These are phyloP conservation scores for Eriosoma lanigerum DNA, from an alignment of 1,140 invertebrate species.

Conservation along the genomic window DNA sequence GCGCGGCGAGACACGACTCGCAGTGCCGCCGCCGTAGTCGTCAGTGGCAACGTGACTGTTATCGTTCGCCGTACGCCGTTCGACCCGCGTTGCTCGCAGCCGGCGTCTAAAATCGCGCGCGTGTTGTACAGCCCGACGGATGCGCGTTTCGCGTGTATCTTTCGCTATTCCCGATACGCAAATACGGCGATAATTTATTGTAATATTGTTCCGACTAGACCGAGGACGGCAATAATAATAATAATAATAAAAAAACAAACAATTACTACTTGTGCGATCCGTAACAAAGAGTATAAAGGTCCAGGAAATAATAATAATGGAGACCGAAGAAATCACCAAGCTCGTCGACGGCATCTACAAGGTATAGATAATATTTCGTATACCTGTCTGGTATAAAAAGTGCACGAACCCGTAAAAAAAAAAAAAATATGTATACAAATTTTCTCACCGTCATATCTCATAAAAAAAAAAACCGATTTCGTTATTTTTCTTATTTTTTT, in stretches of 20 bases:
- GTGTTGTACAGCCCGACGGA: background rate
- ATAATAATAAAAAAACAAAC: background rate
- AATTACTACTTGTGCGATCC: too few species aligned
- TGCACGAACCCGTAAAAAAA: too few species aligned
- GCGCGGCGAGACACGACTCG: background rate
- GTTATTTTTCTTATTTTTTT: too few species aligned
- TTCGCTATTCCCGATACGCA: background rate
- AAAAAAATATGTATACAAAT: too few species aligned
- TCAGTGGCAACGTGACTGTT: slow-evolving; percentile 50
- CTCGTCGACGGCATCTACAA: slow-evolving; percentile 87
- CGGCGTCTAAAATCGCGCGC: background rate
- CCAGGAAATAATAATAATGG: too few species aligned
- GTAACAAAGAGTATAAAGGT: too few species aligned
- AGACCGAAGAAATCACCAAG: slow-evolving; percentile 84
- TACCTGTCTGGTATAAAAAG: too few species aligned
- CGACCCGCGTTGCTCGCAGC: background rate
- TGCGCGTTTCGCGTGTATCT: background rate
- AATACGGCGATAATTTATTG: background rate
- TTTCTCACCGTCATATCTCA: too few species aligned
- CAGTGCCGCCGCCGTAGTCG: background rate
- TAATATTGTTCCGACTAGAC: too few species aligned
- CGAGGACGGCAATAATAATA: background rate
- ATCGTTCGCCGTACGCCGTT: background rate
- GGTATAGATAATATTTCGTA: slow-evolving; percentile 62
- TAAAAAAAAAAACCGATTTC: too few species aligned